Conservation (phyloP, 64 coral and sea anemone genomes). For the Montipora foliosa region DNA sequence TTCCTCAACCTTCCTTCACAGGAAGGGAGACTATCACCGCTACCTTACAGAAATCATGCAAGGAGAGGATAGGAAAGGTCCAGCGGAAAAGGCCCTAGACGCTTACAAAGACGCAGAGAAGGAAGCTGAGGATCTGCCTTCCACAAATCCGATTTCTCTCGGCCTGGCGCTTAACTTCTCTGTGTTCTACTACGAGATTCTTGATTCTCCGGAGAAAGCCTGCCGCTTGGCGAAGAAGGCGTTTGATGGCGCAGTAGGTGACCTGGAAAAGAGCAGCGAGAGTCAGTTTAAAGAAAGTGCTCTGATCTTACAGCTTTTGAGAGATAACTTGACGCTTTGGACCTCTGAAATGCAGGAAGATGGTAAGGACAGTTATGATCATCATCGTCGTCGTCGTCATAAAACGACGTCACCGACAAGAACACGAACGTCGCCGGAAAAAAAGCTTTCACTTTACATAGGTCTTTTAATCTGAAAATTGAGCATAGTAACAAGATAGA, state of each 20-base stretch:
- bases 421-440: no score
- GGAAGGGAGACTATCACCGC: conserved; percentile 88
- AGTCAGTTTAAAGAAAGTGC: conserved; percentile 82
- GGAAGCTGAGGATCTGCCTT: not conserved
- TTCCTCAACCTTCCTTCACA: not conserved
- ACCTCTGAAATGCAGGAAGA: conserved; percentile 63
- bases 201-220: conserved; percentile 10
- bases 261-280: conserved; percentile 66
- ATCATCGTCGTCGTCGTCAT: not conserved
- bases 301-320: conserved; percentile 80
- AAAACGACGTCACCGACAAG: no score
- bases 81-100: not conserved
- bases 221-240: conserved; percentile 54
- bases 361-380: not conserved
- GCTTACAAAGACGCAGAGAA: conserved; percentile 40
- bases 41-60: conserved; percentile 82
- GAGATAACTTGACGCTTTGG: conserved; percentile 88
- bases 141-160: conserved; percentile 28
- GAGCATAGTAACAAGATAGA: no score
- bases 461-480: no score
- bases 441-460: no score
- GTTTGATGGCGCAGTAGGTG: conserved; percentile 65
- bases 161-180: conserved; percentile 57
- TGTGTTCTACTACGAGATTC: conserved; percentile 57
- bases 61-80: not conserved